Conservation (phyloP, 1,140 invertebrate genomes). For the Neomicropteryx cornuta region DNA sequence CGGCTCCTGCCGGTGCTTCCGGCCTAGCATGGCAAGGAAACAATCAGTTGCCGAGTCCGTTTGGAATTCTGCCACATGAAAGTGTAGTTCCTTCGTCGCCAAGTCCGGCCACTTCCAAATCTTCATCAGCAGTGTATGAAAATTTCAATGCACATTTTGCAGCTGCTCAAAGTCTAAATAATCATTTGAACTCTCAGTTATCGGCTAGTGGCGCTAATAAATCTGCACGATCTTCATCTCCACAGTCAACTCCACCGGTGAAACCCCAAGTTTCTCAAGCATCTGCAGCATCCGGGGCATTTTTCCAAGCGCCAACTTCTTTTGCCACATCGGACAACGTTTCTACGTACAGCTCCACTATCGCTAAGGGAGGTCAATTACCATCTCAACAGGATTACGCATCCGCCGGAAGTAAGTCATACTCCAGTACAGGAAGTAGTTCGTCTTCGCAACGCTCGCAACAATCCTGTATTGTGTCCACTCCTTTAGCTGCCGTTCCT, state of each 20-base stretch:
- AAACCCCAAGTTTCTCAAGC: slow-evolving; percentile 44
- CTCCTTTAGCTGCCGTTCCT: slow-evolving; percentile 42
- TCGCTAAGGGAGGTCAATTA: slow-evolving; percentile 42
- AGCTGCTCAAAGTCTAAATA: slow-evolving; percentile 47
- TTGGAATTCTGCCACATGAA: slow-evolving; percentile 67
- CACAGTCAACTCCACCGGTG: slow-evolving; percentile 42
- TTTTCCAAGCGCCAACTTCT: slow-evolving; percentile 49
- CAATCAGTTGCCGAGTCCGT: slow-evolving; percentile 54
- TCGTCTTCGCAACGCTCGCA: slow-evolving; percentile 40
- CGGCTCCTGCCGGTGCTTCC: slow-evolving; percentile 40
- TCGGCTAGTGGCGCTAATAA: slow-evolving; percentile 37
- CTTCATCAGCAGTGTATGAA: slow-evolving; percentile 44
- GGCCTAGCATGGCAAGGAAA: slow-evolving; percentile 53
- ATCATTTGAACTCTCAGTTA: slow-evolving; percentile 49
- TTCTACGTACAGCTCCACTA: slow-evolving; percentile 39
- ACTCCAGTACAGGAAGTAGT: slow-evolving; percentile 41
- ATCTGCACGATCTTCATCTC: slow-evolving; percentile 35
- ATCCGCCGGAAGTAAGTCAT: slow-evolving; percentile 41
- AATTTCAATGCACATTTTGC: slow-evolving; percentile 57
- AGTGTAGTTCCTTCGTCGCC: slow-evolving; percentile 57
- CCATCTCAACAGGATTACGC: slow-evolving; percentile 40
- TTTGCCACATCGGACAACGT: slow-evolving; percentile 42
- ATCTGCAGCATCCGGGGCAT: slow-evolving; percentile 37
- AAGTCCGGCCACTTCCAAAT: slow-evolving; percentile 43
- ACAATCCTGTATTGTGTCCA: slow-evolving; percentile 60